These are phyloP conservation scores for Apteryx mantelli DNA, from an alignment of 2,113 vertebrate species.

Conservation along the genomic window DNA sequence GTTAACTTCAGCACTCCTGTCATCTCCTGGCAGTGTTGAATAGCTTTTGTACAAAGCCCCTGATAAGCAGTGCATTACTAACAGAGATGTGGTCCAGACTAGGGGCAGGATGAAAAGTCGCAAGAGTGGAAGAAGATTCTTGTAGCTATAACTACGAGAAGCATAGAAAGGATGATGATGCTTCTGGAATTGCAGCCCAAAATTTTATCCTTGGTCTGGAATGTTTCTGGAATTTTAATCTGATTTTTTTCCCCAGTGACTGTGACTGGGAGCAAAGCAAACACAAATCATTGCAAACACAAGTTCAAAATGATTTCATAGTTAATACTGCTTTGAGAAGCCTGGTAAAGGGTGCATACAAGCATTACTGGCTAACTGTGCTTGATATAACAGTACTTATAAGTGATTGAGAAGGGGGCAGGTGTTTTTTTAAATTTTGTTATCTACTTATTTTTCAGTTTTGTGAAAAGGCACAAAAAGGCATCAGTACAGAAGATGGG, in stretches of 20 bases:
- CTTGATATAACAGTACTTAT: neutral
- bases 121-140: neutral
- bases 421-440: neutral
- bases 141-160: neutral
- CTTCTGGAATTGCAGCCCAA: neutral
- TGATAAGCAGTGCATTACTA: neutral
- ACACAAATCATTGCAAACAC: neutral
- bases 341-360: neutral
- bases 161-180: neutral
- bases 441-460: neutral
- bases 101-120: neutral
- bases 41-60: neutral
- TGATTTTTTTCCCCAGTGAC: neutral
- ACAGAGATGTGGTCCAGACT: neutral
- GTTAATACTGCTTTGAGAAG: neutral
- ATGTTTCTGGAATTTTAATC: neutral
- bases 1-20: neutral
- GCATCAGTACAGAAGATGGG: neutral
- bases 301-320: neutral
- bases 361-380: neutral
- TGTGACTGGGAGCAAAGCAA: neutral
- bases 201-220: neutral
- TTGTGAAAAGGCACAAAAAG: neutral
- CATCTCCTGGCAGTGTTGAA: neutral
- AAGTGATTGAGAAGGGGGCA: neutral